Evolutionary conservation across 2,888 invertebrate genomes (phyloP).

Genomic region (Homarus gammarus): DNA sequence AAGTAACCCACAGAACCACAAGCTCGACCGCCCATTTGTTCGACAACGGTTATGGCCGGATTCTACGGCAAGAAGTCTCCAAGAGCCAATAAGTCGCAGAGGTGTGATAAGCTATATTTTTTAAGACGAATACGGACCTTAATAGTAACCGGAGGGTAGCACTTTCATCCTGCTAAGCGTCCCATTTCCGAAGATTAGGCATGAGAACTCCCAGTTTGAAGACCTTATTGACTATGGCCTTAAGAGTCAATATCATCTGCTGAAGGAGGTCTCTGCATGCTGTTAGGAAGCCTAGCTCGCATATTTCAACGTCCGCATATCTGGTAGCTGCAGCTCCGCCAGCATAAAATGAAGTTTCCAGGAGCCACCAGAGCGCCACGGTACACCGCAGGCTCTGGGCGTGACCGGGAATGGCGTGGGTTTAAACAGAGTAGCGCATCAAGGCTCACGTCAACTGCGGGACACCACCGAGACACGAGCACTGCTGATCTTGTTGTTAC

Average conservation of each 20-base stretch:
- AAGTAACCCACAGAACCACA: conserved; percentile 16
- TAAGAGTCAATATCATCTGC: background rate
- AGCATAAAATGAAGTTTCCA: too few relatives aligned
- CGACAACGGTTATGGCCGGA: background rate
- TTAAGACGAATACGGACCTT: background rate
- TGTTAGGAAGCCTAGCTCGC: background rate
- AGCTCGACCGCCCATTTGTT: conserved; percentile 23
- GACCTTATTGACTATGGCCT: background rate
- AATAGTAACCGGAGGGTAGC: background rate
- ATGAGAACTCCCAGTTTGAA: conserved; percentile 4
- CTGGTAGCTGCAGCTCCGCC: background rate
- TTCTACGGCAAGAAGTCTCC: background rate
- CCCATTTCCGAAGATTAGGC: background rate
- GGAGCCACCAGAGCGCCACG: too few relatives aligned
- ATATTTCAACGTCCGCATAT: background rate
- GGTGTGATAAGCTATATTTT: background rate
- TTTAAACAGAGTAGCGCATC: too few relatives aligned
- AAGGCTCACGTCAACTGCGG: too few relatives aligned
- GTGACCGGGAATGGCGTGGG: too few relatives aligned
- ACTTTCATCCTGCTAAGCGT: background rate
- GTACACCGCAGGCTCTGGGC: too few relatives aligned
- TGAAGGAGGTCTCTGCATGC: too few relatives aligned
- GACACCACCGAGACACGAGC: too few relatives aligned
- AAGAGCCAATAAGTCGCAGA: too few relatives aligned
- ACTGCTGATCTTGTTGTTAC: too few relatives aligned